phyloP scores from a whole-genome alignment of 2,113 vertebrate species.

The Hymenochirus boettgeri region DNA sequence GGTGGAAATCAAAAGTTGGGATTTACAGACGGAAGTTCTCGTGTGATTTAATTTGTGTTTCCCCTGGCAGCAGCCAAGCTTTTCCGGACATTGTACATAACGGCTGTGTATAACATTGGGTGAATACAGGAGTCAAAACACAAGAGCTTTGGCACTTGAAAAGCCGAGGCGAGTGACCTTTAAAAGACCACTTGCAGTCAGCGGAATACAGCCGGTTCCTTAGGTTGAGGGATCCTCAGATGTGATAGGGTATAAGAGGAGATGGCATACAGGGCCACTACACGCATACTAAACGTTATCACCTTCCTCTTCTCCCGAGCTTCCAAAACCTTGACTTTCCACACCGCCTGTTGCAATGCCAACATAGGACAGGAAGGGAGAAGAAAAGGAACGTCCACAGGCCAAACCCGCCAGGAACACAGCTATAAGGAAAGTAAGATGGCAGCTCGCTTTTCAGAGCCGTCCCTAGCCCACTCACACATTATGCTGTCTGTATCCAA shows the following conservation, averaged over 20 bases:
- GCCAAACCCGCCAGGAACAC: conserved; percentile 56
- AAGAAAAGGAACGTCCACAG: conserved; percentile 69
- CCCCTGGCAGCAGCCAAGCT: conserved; percentile 46
- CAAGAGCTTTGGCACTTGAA: conserved; percentile 66
- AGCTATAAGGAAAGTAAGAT: conserved; percentile 52
- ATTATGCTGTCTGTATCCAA: accelerated
- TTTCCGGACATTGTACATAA: conserved; percentile 60
- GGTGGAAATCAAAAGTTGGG: too few species aligned
- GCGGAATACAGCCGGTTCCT: neutral
- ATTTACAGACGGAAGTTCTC: too few species aligned
- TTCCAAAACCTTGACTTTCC: conserved; percentile 57
- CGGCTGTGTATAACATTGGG: conserved; percentile 70
- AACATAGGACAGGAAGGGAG: conserved; percentile 62
- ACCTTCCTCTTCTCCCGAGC: conserved; percentile 63
- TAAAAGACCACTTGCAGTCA: accelerated
- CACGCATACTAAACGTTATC: conserved; percentile 57
- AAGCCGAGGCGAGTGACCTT: conserved; percentile 40
- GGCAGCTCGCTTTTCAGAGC: accelerated
- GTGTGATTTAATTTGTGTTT: neutral
- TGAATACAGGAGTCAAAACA: conserved; percentile 76
- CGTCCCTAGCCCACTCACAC: conserved; percentile 52
- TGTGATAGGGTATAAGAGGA: conserved; percentile 75
- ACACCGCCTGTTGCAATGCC: conserved; percentile 56
- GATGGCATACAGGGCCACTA: conserved; percentile 60
- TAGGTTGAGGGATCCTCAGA: conserved; percentile 54